A percentile compares a stretch with the other conserved stretches of the same genome.
Conservation (phyloP, 1,140 invertebrate genomes). For the Caenorhabditis brenneri region DNA sequence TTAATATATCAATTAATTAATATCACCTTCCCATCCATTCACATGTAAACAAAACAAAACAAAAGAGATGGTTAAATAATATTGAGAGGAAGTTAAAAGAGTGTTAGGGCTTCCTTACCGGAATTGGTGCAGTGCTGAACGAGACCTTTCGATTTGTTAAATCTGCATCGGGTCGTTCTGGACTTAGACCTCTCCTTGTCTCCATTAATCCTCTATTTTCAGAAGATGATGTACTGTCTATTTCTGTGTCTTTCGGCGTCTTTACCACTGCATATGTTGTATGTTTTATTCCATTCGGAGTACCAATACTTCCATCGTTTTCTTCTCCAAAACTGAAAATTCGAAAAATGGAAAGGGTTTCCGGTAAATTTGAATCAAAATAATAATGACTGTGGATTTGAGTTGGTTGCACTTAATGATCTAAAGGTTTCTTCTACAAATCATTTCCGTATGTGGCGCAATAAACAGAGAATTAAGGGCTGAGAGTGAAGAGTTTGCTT, state of each 20-base stretch:
- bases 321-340: constrained; percentile 49
- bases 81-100: neutral
- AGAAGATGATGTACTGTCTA: too few relatives aligned
- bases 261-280: constrained; percentile 51
- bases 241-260: constrained; percentile 38
- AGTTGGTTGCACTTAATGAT: too few relatives aligned
- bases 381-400: too few relatives aligned
- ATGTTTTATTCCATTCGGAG: neutral
- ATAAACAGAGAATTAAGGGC: too few relatives aligned
- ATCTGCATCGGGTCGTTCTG: constrained; percentile 56
- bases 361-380: too few relatives aligned
- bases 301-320: neutral
- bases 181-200: constrained; percentile 51
- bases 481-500: too few relatives aligned
- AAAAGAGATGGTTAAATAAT: too few relatives aligned
- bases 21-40: neutral
- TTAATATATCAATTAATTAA: constrained; percentile 40
- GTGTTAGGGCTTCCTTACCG: constrained; percentile 64
- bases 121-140: constrained; percentile 73
- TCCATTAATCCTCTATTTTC: constrained; percentile 52
- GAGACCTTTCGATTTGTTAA: constrained; percentile 66
- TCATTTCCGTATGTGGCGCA: too few relatives aligned
- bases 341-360: too few relatives aligned
- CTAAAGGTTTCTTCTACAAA: too few relatives aligned
- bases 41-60: constrained; percentile 44